These are phyloP conservation scores for Dicyrtomina minuta DNA, from an alignment of 2,888 invertebrate genomes.

Conservation along the genomic window DNA sequence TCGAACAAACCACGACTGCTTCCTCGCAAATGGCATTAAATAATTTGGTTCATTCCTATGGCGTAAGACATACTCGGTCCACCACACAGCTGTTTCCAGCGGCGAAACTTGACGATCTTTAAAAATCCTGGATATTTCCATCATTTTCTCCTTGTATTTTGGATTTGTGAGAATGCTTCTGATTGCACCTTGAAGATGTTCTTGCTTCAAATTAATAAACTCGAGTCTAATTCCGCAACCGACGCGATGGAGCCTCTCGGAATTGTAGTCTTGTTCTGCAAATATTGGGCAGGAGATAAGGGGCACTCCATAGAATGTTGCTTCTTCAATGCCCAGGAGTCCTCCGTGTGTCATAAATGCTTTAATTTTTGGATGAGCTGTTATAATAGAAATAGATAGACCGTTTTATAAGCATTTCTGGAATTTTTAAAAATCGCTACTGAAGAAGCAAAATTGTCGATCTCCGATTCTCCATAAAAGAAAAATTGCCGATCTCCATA, in stretches of 20 bases:
- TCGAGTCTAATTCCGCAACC: slow-evolving; percentile 61
- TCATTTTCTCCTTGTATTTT: slow-evolving; percentile 36
- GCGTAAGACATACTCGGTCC: too few species aligned
- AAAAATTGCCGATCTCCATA: too few species aligned
- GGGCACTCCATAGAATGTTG: slow-evolving; percentile 64
- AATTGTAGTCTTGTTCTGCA: slow-evolving; percentile 63
- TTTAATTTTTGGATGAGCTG: slow-evolving; percentile 62
- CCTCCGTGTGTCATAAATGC: slow-evolving; percentile 70
- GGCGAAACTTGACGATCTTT: slow-evolving; percentile 37
- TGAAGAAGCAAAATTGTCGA: too few species aligned
- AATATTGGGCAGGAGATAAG: slow-evolving; percentile 61
- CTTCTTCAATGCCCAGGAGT: slow-evolving; percentile 66
- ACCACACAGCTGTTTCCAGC: slow-evolving; percentile 37
- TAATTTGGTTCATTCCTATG: slow-evolving; percentile 17
- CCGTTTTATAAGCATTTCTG: too few species aligned
- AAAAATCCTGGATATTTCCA: slow-evolving; percentile 32
- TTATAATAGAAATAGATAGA: too few species aligned
- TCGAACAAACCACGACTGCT: slow-evolving; percentile 24
- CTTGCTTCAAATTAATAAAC: slow-evolving; percentile 59
- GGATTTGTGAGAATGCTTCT: slow-evolving; percentile 18
- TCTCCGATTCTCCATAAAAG: too few species aligned
- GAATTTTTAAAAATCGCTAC: not conserved
- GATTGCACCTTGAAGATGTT: slow-evolving; percentile 43
- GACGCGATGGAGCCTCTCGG: slow-evolving; percentile 60
- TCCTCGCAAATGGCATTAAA: not conserved